These are phyloP conservation scores for Paramormyrops hopkinsi DNA, from an alignment of 2,797 vertebrate genomes.

Conservation along the genomic window DNA sequence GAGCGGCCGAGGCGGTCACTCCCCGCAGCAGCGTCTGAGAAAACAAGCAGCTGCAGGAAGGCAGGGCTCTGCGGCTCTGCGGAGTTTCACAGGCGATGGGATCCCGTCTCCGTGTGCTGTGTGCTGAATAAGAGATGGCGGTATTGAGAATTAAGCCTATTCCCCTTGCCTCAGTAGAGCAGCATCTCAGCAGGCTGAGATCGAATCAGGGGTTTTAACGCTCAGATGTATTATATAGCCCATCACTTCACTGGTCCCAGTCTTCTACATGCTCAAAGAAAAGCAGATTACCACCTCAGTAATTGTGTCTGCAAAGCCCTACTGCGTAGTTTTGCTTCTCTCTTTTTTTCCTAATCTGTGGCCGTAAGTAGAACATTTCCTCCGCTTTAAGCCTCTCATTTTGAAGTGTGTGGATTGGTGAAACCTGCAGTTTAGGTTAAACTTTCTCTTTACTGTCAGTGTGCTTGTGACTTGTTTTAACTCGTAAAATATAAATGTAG, in stretches of 20 bases:
- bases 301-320: constrained; percentile 18
- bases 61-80: constrained; percentile 12
- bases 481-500: background rate
- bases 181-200: constrained; percentile 18
- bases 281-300: constrained; percentile 23
- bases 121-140: constrained; percentile 37
- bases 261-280: background rate
- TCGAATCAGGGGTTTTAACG: constrained; percentile 23
- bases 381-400: constrained; percentile 17
- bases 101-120: constrained; percentile 37
- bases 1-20: background rate
- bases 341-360: background rate
- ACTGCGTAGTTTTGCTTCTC: constrained; percentile 3
- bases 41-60: constrained; percentile 34
- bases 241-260: constrained; percentile 23
- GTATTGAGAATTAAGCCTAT: constrained; percentile 41
- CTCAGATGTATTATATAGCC: constrained; percentile 10
- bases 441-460: background rate
- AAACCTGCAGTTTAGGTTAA: background rate
- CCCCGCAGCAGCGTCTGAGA: background rate
- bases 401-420: background rate
- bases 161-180: constrained; percentile 34
- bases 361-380: constrained; percentile 9
- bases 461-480: background rate
- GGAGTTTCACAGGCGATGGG: constrained; percentile 42